Evolutionary conservation across 2,888 invertebrate genomes (phyloP), one percentile per base, ranked within the genome.

Genomic region (Eupithecia inturbata): DNA sequence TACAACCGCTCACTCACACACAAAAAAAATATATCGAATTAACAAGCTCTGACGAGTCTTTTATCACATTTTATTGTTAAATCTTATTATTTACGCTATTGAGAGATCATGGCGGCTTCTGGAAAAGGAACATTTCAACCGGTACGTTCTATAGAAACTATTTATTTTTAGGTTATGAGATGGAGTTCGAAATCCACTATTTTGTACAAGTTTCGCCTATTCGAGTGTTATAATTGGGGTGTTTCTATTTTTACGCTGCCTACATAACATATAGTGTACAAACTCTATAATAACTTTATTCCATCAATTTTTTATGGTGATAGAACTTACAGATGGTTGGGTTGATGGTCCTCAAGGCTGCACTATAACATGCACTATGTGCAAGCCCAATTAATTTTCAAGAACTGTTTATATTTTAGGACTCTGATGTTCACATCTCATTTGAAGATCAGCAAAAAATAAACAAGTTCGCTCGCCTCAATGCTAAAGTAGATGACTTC

Each of bases 391-490:
- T 0, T 7, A 14, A 6, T 60, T 63, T 33, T 9, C n/a, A 63
- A 5, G 9, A 36, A 36, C 36, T 64, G 3, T 33, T 53, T 68
- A 36, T 28, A 22, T 88, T 86, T 78, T 83, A 97, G 96, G 98
- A 98, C 86, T 96, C 97, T 68, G 99, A 99, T 95, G 97, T 98
- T 75, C 97, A 99, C 89, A 99, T 99, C 82, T 98, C 98, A 0
- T 98, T 96, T 86, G 99, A 99, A 90, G 99, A 99, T 94, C 99
- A 99, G 92, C 98, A 98, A 87, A 98, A 98, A 94, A 99, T 99
- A 79, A 99, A 99, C 91, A 97, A 97, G 89, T 99, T 99, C 92
- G 99, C 99, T 1, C 96, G 98, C 77, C 96, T 97, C 78, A 99
- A 99, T 95, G 98, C 98, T 0, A 97, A 97, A 90, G 95, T 98